Evolutionary conservation across 2,888 invertebrate genomes (phyloP).

Genomic region (Pristionchus entomophagus): DNA sequence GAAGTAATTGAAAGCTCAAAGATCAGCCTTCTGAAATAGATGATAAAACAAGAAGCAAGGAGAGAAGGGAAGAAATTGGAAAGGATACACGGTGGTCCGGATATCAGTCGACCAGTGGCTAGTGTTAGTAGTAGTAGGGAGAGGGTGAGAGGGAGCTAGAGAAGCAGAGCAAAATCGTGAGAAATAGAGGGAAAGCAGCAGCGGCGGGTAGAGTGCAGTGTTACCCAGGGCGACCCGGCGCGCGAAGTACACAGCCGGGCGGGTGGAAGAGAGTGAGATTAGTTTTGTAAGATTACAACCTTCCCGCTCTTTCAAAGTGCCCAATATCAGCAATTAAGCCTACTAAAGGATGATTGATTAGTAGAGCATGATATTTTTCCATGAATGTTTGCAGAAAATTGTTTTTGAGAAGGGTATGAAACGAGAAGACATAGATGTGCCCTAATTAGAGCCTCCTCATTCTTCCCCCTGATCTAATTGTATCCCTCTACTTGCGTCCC

Average conservation of each 20-base stretch:
- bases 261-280: not conserved
- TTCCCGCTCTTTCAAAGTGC: too few relatives aligned
- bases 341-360: too few relatives aligned
- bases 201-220: not conserved
- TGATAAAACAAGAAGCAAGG: too few relatives aligned
- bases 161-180: not conserved
- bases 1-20: not conserved
- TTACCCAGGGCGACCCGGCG: not conserved
- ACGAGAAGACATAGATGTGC: too few relatives aligned
- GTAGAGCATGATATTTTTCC: too few relatives aligned
- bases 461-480: not conserved
- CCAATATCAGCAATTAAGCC: too few relatives aligned
- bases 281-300: too few relatives aligned
- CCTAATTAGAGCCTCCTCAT: not conserved
- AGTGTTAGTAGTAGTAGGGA: conserved; percentile 4
- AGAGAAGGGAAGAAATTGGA: too few relatives aligned
- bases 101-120: conserved; percentile 21
- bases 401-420: too few relatives aligned
- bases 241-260: not conserved
- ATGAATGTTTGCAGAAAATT: too few relatives aligned
- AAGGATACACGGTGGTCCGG: not conserved
- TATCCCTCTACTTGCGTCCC: not conserved
- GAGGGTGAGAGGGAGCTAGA: not conserved
- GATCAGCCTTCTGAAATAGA: too few relatives aligned
- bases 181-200: not conserved